Base-by-base conservation (phyloP, 2,888 invertebrate species). In the Caenorhabditis sinica region DNA sequence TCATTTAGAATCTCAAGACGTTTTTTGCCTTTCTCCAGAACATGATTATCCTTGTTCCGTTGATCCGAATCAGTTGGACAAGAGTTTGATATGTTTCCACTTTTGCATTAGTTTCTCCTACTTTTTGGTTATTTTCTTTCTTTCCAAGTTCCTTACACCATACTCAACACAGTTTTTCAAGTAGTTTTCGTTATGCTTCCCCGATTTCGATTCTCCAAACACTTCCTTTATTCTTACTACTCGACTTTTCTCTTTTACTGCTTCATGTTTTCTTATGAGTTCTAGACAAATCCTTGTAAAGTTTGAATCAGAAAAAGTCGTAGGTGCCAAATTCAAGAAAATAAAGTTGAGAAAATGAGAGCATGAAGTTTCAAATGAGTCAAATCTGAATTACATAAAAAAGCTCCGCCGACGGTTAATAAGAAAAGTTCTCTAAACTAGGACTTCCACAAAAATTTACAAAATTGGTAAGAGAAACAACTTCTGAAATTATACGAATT, bases 101-200 rank as follows among this genome's bases (percentile, higher is more conserved):
- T 56, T 25, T 56, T 25, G 28, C 5, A 43, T 43, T 3, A 23
- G 5, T 25, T 63, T 43, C 36, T 15, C 15, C 51, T 71, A 40
- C 20, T 63, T 23, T 40, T 43, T 28, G n/a, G 60, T 33, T n/a
- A 30, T 58, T n/a, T n/a, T n/a, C n/a, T n/a, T 33, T 60, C 33
- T 63, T 33, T 36, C 36, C n/a, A n/a, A n/a, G n/a, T 28, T 33
- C 30, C 28, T 68, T 36, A n/a, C 40, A 69, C 69, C 36, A 69
- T 69, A 69, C 69, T 69, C 69, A 69, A 69, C 69, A 69, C 40
- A 69, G 56, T 33, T 69, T 69, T 69, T 69, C 56, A 69, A 69
- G 69, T 69, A 69, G 69, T 53, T 17, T 53, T 56, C 69, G 40
- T 40, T 28, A 69, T 23, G 56, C 36, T 68, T 69, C 33, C 56